A percentile compares a stretch with the other conserved stretches of the same genome.
phyloP scores from a whole-genome alignment of 1,140 invertebrate genomes.

The Drosophila serrata region DNA sequence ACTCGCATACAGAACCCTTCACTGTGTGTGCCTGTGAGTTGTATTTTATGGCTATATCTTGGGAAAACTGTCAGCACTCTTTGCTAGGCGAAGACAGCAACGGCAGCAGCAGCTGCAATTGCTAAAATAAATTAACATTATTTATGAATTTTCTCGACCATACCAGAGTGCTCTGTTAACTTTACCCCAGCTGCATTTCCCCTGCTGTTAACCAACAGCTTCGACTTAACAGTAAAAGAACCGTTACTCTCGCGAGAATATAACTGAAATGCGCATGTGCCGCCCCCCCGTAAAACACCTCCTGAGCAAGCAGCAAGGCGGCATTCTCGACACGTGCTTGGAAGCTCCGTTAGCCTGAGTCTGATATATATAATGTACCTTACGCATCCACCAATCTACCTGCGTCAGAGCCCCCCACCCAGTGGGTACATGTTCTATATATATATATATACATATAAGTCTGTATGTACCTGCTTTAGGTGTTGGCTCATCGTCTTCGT shows the following conservation, averaged over 20 bases:
- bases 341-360: slow-evolving; percentile 46
- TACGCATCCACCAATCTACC: slow-evolving; percentile 85
- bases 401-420: slow-evolving; percentile 68
- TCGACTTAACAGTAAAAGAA: slow-evolving; percentile 9
- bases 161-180: slow-evolving; percentile 2
- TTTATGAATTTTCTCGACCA: slow-evolving; percentile 53
- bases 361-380: slow-evolving; percentile 73
- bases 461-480: slow-evolving; percentile 76
- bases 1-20: slow-evolving; percentile 7
- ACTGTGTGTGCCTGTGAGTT: slow-evolving; percentile 15
- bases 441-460: slow-evolving; percentile 31
- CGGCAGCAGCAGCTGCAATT: slow-evolving; percentile 29
- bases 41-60: slow-evolving; percentile 59
- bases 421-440: slow-evolving; percentile 19
- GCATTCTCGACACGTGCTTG: slow-evolving; percentile 60
- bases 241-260: slow-evolving; percentile 14
- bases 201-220: slow-evolving; percentile 50
- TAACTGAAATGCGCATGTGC: slow-evolving; percentile 57
- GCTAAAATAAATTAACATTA: slow-evolving; percentile 65
- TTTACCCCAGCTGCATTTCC: slow-evolving; percentile 49
- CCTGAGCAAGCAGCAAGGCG: slow-evolving; percentile 2
- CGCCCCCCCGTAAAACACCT: slow-evolving; percentile 43
- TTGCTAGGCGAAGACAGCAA: slow-evolving; percentile 37
- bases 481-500: slow-evolving; percentile 70
- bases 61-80: slow-evolving; percentile 53